phyloP scores from a whole-genome alignment of 2,113 vertebrate genomes.

The Gymnogyps californianus region DNA sequence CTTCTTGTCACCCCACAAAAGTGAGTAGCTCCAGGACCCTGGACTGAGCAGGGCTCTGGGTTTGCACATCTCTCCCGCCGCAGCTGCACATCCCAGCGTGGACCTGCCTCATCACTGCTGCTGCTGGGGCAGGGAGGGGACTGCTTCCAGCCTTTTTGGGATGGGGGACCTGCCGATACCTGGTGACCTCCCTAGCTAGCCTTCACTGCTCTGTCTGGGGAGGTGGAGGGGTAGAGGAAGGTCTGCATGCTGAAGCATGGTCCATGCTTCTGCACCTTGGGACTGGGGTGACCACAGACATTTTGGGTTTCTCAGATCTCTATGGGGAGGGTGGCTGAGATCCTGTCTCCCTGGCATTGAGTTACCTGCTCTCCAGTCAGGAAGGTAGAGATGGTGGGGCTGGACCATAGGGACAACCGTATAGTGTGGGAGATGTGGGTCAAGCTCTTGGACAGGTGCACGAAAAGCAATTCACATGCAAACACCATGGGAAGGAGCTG shows the following conservation, averaged over 20 bases:
- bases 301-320: not conserved
- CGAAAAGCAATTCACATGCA: not conserved
- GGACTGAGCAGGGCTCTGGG: not conserved
- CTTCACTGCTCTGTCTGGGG: not conserved
- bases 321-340: not conserved
- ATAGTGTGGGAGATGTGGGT: not conserved
- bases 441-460: not conserved
- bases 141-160: not conserved
- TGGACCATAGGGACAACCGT: rapidly evolving
- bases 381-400: not conserved
- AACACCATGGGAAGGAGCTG: not conserved
- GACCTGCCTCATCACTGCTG: not conserved
- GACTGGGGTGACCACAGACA: rapidly evolving
- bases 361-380: not conserved
- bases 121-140: not conserved
- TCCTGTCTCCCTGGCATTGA: not conserved
- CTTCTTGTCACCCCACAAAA: conserved; percentile 19
- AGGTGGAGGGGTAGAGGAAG: not conserved
- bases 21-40: conserved; percentile 23
- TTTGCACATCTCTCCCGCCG: not conserved
- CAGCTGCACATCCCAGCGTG: not conserved
- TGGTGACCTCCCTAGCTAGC: not conserved
- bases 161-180: not conserved
- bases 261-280: not conserved
- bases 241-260: rapidly evolving